Base-by-base conservation (phyloP, 2,888 invertebrate species). In the Anoplius nigerrimus region DNA sequence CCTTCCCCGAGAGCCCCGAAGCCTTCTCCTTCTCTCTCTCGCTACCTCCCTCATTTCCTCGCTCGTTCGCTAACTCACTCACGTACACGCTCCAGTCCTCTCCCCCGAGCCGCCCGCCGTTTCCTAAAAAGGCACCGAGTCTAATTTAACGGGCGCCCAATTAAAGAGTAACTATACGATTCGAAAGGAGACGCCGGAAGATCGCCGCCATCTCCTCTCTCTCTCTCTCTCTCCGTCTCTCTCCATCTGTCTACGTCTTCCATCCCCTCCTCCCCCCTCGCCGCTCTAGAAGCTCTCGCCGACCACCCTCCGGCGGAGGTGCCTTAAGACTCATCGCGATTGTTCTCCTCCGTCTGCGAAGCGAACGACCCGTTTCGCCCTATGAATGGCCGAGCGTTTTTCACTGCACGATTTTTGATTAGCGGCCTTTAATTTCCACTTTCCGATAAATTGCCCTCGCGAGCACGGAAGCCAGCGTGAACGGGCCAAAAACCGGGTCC, bases 61-160 rank as follows among this genome's bases (percentile, higher is more conserved):
- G 18, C 11, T 58, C 64, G 63, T 58, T 68, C 43, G 65, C 65
- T 16, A 45, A 64, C 22, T 57, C 58, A 22, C 22, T 34, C 57
- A n/a, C 21, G 46, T 43, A 15, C 69, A 51, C 54, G 60, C 43
- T 72, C 66, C 79, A 57, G 58, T 60, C 42, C 61, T 57, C 72
- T 74, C 68, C 72, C 72, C 74, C 72, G 70, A 72, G 69, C 71
- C 69, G 66, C 69, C 69, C 69, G 67, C 16, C 24, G 24, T 15
- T 75, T 81, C 81, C 85, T 84, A 85, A 87, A 87, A 86, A 87
- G 87, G 87, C 87, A 86, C 86, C 86, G 86, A 86, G 86, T 88
- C 87, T 86, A 87, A 88, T 87, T 87, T 88, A 88, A 88, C 87
- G 86, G 86, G 80, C 86, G 84, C 85, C 87, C 88, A 87, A 87